A percentile compares a stretch with the other conserved stretches of the same genome.
These are phyloP conservation scores for Zeugodacus cucurbitae DNA, from an alignment of 1,140 invertebrate species.

Conservation along the genomic window DNA sequence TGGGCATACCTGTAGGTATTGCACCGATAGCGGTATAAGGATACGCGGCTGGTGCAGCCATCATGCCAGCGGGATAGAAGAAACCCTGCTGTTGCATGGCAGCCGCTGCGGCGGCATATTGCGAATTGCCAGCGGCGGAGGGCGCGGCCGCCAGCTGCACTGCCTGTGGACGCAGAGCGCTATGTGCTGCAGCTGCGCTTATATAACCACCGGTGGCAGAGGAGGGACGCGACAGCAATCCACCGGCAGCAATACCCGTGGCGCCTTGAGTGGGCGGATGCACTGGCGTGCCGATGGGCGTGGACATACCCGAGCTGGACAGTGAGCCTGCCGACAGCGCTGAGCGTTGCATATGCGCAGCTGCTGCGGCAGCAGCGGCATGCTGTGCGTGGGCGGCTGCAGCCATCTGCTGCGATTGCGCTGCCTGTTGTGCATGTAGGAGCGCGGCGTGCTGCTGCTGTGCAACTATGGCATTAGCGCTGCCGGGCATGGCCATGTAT, in stretches of 20 bases:
- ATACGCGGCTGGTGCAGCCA: conserved; percentile 46
- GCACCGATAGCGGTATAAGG: conserved; percentile 53
- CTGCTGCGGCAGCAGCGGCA: conserved; percentile 47
- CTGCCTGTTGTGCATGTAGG: conserved; percentile 47
- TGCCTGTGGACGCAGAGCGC: conserved; percentile 39
- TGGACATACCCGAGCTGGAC: conserved; percentile 63
- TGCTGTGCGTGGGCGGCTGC: conserved; percentile 47
- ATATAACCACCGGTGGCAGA: conserved; percentile 71
- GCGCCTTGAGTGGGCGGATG: conserved; percentile 51
- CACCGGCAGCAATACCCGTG: conserved; percentile 61
- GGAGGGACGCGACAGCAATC: conserved; percentile 63
- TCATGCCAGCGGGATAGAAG: conserved; percentile 57
- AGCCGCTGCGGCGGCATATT: conserved; percentile 51
- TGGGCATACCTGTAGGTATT: conserved; percentile 50
- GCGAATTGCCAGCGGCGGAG: conserved; percentile 40
- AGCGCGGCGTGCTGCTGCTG: conserved; percentile 47
- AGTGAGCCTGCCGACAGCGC: conserved; percentile 65
- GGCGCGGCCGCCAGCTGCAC: conserved; percentile 40
- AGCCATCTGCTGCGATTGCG: conserved; percentile 52
- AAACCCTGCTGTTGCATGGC: conserved; percentile 48
- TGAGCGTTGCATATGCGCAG: conserved; percentile 28
- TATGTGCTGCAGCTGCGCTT: conserved; percentile 68
- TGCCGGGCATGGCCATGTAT: conserved; percentile 61
- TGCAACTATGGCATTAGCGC: conserved; percentile 42
- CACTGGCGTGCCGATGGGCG: conserved; percentile 53